Percentiles rank a stretch among this genome's conserved stretches.
These are phyloP conservation scores for Apamea monoglypha DNA, from an alignment of 2,888 invertebrate genomes.

Conservation along the genomic window DNA sequence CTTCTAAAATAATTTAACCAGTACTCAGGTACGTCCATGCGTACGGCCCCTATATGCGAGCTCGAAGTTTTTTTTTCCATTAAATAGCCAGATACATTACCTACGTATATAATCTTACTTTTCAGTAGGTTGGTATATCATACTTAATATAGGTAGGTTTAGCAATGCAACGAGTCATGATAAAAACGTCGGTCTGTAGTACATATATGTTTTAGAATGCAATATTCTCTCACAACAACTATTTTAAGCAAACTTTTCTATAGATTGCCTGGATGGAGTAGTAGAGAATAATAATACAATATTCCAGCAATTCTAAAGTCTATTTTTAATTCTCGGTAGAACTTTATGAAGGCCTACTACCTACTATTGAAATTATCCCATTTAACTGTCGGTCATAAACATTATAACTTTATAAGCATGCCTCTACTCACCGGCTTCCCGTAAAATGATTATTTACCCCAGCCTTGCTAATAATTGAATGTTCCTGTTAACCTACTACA, in stretches of 20 bases:
- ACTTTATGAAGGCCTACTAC: neutral
- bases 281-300: neutral
- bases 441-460: slow-evolving; percentile 28
- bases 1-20: neutral
- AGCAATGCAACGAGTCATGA: neutral
- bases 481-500: slow-evolving; percentile 4
- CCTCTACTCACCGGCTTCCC: neutral
- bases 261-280: too few species aligned
- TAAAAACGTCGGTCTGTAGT: neutral
- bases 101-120: neutral
- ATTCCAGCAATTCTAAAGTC: neutral
- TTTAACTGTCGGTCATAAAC: slow-evolving; percentile 11
- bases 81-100: neutral
- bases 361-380: neutral
- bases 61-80: neutral
- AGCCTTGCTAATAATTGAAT: slow-evolving; percentile 6
- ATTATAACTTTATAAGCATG: slow-evolving; percentile 1
- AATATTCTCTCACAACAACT: neutral
- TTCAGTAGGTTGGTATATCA: neutral
- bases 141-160: neutral
- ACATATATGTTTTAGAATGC: neutral
- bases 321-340: neutral
- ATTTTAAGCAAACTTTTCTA: neutral
- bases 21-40: neutral
- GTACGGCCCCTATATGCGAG: neutral